Conservation (phyloP, 2,113 vertebrate genomes). For the Poeciliopsis retropinna region DNA sequence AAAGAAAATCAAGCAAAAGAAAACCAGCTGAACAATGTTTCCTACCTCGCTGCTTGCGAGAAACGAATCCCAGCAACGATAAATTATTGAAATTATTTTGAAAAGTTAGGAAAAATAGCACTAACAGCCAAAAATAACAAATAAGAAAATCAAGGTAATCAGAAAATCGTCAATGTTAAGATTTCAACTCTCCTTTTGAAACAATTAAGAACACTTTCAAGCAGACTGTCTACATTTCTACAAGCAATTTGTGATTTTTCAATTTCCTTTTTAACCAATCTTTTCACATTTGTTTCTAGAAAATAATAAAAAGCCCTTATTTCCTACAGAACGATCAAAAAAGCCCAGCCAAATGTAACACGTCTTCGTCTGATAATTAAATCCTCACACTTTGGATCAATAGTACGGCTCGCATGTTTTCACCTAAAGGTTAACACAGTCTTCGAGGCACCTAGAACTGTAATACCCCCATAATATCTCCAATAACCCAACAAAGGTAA, state of each 20-base stretch:
- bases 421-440: neutral
- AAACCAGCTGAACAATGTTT: constrained; percentile 40
- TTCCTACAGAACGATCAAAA: neutral
- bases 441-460: neutral
- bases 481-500: neutral
- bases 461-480: neutral
- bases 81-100: neutral
- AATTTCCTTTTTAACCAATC: neutral
- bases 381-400: neutral
- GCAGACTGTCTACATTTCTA: neutral
- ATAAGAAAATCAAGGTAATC: too few relatives aligned
- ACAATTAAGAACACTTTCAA: neutral
- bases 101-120: neutral
- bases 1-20: constrained; percentile 8
- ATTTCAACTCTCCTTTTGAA: neutral
- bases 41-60: constrained; percentile 25
- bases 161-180: neutral
- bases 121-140: too few relatives aligned
- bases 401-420: neutral
- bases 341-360: neutral
- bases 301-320: too few relatives aligned
- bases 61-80: neutral
- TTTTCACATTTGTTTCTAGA: neutral
- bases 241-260: neutral
- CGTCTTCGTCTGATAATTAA: neutral